Percentiles rank a stretch among this genome's conserved stretches.
phyloP scores from a whole-genome alignment of 2,888 invertebrate species.

The Athalia rosae region DNA sequence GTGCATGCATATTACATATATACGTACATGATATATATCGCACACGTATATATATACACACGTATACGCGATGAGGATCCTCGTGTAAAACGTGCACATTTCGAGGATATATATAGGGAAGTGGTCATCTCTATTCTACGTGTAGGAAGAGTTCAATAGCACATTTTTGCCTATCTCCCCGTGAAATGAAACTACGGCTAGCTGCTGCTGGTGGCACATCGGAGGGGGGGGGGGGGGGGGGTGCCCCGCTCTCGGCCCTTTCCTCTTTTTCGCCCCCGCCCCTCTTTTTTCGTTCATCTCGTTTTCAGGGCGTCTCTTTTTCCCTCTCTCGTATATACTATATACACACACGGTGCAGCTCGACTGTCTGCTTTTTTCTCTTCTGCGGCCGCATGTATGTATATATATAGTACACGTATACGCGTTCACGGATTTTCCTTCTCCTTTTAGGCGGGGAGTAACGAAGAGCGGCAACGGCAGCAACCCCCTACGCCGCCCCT shows the following conservation, averaged over 20 bases:
- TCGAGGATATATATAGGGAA: slow-evolving; percentile 17
- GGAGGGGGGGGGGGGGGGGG: slow-evolving; percentile 17
- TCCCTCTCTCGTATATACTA: too few species aligned
- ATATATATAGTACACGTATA: slow-evolving; percentile 38
- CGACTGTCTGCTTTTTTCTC: slow-evolving; percentile 45
- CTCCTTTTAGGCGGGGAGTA: slow-evolving; percentile 48
- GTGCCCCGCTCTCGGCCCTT: slow-evolving; percentile 27
- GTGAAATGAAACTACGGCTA: slow-evolving; percentile 66
- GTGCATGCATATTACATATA: slow-evolving; percentile 33
- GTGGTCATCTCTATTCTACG: slow-evolving; percentile 62
- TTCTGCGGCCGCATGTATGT: too few species aligned
- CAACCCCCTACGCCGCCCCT: slow-evolving; percentile 50
- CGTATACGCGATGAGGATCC: not conserved
- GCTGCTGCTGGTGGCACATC: slow-evolving; percentile 47
- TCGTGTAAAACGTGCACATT: not conserved
- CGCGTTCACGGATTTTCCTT: slow-evolving; percentile 45
- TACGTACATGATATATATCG: slow-evolving; percentile 17
- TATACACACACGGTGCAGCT: slow-evolving; percentile 50
- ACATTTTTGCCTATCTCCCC: slow-evolving; percentile 63
- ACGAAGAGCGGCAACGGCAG: not conserved
- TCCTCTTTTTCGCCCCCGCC: slow-evolving; percentile 17
- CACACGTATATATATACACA: not conserved
- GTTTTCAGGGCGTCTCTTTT: slow-evolving; percentile 43
- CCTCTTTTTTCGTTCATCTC: slow-evolving; percentile 46
- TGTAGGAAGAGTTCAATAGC: slow-evolving; percentile 55